These are phyloP conservation scores for Drosophila anceps DNA, from an alignment of 2,888 invertebrate species.

Conservation along the genomic window DNA sequence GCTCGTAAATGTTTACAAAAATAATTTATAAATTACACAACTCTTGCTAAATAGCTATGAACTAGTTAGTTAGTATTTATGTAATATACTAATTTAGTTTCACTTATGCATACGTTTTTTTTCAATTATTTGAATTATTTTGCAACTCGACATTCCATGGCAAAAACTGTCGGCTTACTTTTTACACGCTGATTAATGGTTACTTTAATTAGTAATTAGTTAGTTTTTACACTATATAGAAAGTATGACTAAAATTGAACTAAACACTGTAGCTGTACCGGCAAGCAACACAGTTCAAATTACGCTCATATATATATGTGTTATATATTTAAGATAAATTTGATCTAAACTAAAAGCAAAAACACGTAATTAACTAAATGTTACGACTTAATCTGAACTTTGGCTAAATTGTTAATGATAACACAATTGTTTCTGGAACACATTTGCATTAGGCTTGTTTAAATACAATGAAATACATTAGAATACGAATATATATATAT, in stretches of 20 bases:
- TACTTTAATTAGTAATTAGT: slow-evolving; percentile 24
- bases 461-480: slow-evolving; percentile 38
- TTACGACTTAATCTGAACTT: slow-evolving; percentile 61
- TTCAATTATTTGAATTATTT: slow-evolving; percentile 1
- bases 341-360: slow-evolving; percentile 64
- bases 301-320: slow-evolving; percentile 12
- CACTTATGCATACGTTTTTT: slow-evolving; percentile 28
- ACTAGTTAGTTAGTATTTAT: slow-evolving; percentile 32
- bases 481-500: slow-evolving; percentile 24
- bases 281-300: slow-evolving; percentile 40
- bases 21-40: slow-evolving; percentile 79
- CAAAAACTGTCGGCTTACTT: slow-evolving; percentile 29
- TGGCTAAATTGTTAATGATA: slow-evolving; percentile 70
- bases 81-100: slow-evolving; percentile 34
- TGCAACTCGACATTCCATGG: slow-evolving; percentile 8
- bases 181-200: slow-evolving; percentile 34
- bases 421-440: slow-evolving; percentile 73
- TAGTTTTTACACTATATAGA: slow-evolving; percentile 8
- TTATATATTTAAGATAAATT: slow-evolving; percentile 37
- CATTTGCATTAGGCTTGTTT: slow-evolving; percentile 62
- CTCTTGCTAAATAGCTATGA: slow-evolving; percentile 57
- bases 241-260: slow-evolving; percentile 69
- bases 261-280: slow-evolving; percentile 58
- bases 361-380: slow-evolving; percentile 31
- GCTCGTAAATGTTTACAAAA: slow-evolving; percentile 77